A percentile compares a stretch with the other conserved stretches of the same genome.
Conservation (phyloP, 2,113 vertebrate genomes). For the Indri indri region DNA sequence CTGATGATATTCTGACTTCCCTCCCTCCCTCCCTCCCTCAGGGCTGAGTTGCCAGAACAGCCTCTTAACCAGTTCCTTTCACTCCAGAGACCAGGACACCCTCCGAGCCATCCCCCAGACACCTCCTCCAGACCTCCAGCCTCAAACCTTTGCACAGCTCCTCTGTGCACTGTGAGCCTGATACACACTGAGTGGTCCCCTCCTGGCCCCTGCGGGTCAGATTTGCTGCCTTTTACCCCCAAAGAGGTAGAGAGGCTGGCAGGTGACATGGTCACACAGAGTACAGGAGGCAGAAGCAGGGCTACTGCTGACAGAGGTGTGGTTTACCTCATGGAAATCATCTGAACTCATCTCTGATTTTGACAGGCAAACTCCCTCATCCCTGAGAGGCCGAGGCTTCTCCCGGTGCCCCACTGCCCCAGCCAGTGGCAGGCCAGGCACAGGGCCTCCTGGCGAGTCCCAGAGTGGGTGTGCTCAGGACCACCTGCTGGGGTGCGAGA, state of each 20-base stretch:
- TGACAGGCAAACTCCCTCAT: neutral
- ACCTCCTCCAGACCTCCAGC: rapidly evolving
- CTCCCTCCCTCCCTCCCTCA: neutral
- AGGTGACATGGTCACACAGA: neutral
- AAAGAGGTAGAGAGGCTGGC: neutral
- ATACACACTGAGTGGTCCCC: neutral
- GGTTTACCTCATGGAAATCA: neutral
- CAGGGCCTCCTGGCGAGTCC: neutral
- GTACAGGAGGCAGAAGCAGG: neutral
- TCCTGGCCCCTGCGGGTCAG: too few species aligned
- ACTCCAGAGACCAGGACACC: neutral
- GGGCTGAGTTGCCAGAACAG: neutral
- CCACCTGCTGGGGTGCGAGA: neutral
- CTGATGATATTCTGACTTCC: neutral
- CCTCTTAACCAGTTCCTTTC: neutral
- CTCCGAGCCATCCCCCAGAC: neutral
- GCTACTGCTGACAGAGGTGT: neutral
- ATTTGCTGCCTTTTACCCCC: neutral
- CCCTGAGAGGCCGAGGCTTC: neutral
- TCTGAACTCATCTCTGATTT: neutral
- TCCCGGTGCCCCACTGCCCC: too few species aligned
- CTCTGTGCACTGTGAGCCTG: neutral
- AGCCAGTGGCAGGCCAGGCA: neutral
- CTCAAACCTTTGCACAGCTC: too few species aligned
- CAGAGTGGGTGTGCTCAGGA: neutral